These are phyloP conservation scores for Temnothorax ravouxi DNA, from an alignment of 2,888 invertebrate genomes.

Conservation along the genomic window DNA sequence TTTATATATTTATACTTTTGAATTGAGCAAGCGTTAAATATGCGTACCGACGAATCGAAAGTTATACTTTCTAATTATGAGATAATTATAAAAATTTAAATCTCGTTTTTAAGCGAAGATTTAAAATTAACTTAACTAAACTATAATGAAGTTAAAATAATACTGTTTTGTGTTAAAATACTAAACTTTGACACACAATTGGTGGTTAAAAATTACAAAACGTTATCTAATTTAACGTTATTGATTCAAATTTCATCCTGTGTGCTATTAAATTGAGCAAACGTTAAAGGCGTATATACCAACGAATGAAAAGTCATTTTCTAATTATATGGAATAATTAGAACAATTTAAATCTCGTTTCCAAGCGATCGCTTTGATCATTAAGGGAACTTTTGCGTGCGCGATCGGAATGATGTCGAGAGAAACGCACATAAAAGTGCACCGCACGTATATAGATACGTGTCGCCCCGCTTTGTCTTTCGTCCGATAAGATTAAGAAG, in stretches of 20 bases:
- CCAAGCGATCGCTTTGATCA: too few species aligned
- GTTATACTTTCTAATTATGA: neutral
- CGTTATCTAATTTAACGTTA: too few species aligned
- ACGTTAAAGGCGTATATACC: neutral
- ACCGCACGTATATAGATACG: neutral
- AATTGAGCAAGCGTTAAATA: neutral
- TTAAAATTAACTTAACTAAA: too few species aligned
- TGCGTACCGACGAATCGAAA: neutral
- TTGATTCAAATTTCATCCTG: too few species aligned
- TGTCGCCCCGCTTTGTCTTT: neutral
- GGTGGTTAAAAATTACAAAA: too few species aligned
- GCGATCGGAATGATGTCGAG: neutral
- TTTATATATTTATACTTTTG: neutral
- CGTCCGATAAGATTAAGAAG: constrained; percentile 8
- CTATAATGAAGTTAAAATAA: too few species aligned
- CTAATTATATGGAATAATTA: neutral
- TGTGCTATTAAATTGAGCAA: neutral
- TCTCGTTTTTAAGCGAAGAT: neutral
- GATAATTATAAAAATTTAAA: neutral
- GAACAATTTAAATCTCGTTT: neutral
- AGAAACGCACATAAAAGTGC: too few species aligned
- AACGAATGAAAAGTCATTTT: neutral
- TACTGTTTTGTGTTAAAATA: too few species aligned
- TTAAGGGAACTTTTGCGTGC: neutral
- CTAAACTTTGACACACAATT: too few species aligned